phyloP scores from a whole-genome alignment of 2,113 vertebrate species.

The Coturnix japonica region DNA sequence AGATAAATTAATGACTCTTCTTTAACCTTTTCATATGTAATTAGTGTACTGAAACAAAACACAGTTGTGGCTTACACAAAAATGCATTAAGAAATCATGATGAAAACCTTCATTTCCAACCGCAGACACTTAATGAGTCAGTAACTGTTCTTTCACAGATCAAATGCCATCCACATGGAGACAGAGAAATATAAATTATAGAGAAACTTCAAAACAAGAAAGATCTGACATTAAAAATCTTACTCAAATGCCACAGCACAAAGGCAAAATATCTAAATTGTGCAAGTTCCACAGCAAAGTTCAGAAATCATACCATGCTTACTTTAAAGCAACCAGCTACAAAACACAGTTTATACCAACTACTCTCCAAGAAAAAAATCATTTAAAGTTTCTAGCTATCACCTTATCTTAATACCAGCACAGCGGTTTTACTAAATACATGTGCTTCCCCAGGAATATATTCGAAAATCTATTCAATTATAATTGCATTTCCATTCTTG shows the following conservation, averaged over 20 bases:
- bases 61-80: not conserved
- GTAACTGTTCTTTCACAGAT: not conserved
- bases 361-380: not conserved
- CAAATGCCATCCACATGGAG: not conserved
- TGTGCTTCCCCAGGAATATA: not conserved
- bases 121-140: not conserved
- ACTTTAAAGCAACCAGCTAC: not conserved
- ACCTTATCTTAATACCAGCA: not conserved
- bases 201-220: not conserved
- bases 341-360: not conserved
- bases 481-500: not conserved
- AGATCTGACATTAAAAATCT: not conserved
- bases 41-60: not conserved
- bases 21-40: not conserved
- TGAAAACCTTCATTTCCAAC: not conserved
- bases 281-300: not conserved
- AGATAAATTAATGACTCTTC: not conserved
- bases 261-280: not conserved
- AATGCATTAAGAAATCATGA: not conserved
- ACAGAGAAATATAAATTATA: not conserved
- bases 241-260: not conserved
- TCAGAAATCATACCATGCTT: not conserved
- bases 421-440: not conserved
- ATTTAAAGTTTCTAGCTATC: not conserved
- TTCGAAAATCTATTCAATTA: rapidly evolving